These are phyloP conservation scores for Drosophila arizonae DNA, from an alignment of 1,140 invertebrate species.

Conservation along the genomic window DNA sequence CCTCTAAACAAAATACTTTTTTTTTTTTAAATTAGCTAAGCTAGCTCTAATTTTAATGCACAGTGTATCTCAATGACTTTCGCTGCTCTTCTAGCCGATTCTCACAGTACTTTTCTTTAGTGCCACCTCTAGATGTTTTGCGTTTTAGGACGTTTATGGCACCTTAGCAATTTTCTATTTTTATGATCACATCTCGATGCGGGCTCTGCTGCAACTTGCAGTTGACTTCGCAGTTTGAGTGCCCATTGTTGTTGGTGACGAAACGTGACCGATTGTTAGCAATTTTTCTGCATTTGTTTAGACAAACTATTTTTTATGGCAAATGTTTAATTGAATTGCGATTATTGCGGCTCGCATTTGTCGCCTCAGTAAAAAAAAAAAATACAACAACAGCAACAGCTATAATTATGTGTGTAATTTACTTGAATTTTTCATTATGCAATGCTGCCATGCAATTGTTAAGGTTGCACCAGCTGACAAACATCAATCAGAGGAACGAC, in stretches of 20 bases:
- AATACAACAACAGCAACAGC: conserved; percentile 1
- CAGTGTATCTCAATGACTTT: no score
- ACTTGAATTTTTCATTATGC: conserved; percentile 61
- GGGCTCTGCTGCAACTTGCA: conserved; percentile 50
- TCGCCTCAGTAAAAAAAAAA: conserved; percentile 32
- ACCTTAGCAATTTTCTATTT: conserved; percentile 65
- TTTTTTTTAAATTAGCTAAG: no score
- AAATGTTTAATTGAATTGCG: conserved; percentile 76
- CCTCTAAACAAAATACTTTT: no score
- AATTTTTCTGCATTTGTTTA: conserved; percentile 43
- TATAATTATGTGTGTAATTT: conserved; percentile 75
- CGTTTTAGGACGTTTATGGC: conserved; percentile 37
- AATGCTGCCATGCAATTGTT: conserved; percentile 54
- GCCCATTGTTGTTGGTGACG: conserved; percentile 43
- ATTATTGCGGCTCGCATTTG: conserved; percentile 35
- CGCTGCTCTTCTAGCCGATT: no score
- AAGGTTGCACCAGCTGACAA: conserved; percentile 71
- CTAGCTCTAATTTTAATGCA: no score
- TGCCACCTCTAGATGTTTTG: conserved; percentile 24
- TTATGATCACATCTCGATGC: conserved; percentile 63
- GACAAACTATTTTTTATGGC: conserved; percentile 50
- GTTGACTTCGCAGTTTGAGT: background rate
- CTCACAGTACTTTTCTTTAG: background rate
- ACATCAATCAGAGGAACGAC: conserved; percentile 67
- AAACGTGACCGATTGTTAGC: conserved; percentile 73